phyloP scores from a whole-genome alignment of 2,797 vertebrate species.

The Gadopsis bispinosus region DNA sequence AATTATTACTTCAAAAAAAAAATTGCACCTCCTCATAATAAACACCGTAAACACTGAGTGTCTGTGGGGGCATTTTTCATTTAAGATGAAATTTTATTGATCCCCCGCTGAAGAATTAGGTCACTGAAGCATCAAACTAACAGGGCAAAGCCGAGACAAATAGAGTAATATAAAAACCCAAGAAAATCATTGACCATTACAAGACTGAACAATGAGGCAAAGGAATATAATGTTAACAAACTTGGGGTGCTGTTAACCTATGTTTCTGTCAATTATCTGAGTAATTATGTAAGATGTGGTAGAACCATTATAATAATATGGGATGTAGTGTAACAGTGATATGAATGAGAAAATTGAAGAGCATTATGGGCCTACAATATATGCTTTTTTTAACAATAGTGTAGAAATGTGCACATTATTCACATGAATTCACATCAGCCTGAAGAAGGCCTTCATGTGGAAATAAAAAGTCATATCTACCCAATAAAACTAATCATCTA shows the following conservation, averaged over 20 bases:
- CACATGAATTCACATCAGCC: not conserved
- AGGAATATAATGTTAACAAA: conserved; percentile 7
- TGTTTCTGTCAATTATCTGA: not conserved
- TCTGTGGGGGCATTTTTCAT: conserved; percentile 23
- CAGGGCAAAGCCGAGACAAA: conserved; percentile 9
- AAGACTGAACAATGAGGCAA: not conserved
- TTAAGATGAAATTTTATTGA: conserved; percentile 36
- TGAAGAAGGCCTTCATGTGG: not conserved
- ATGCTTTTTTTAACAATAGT: not conserved
- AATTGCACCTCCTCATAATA: conserved; percentile 25
- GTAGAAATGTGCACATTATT: not conserved
- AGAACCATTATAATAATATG: not conserved
- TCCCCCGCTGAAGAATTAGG: not conserved
- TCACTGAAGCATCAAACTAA: conserved; percentile 7
- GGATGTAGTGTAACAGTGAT: not conserved
- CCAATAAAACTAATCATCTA: not conserved
- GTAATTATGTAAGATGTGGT: not conserved
- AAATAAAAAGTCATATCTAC: not conserved
- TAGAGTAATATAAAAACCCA: conserved; percentile 25
- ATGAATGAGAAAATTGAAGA: not conserved
- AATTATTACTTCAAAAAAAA: not conserved
- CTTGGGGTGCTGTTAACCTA: not conserved
- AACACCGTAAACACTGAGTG: not conserved
- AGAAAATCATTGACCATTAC: conserved; percentile 20
- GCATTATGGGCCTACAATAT: not conserved